Percentiles rank a stretch among this genome's conserved stretches.
These are phyloP conservation scores for Hippasteria phrygiana DNA, from an alignment of 53 echinoderm and acorn worm species.

Conservation along the genomic window DNA sequence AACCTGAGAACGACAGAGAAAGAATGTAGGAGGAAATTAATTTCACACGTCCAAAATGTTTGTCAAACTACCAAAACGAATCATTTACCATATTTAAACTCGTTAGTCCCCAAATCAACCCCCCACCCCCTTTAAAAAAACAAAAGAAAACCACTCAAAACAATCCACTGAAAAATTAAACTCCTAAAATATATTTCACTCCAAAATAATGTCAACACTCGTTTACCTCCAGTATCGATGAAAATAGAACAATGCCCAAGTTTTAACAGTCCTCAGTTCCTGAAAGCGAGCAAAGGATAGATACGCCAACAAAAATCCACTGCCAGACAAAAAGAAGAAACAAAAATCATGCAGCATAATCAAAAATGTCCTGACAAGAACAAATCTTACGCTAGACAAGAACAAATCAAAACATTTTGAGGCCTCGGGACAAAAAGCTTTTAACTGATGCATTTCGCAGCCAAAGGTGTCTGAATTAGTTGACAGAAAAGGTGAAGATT, in stretches of 20 bases:
- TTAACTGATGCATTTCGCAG: no score
- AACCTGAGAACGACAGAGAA: constrained; percentile 73
- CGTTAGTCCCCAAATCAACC: no score
- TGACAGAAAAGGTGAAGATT: no score
- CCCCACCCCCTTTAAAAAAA: no score
- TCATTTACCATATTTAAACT: no score
- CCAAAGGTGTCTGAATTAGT: no score
- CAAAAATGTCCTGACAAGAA: not conserved
- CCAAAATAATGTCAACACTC: not conserved
- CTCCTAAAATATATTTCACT: no score
- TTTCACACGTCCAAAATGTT: not conserved
- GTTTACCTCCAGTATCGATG: constrained; percentile 86
- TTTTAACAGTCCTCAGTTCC: constrained; percentile 68
- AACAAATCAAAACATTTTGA: no score
- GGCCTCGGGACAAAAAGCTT: no score
- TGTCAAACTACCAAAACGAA: not conserved
- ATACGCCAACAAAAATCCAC: constrained; percentile 85
- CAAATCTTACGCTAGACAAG: no score
- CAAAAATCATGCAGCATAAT: not conserved
- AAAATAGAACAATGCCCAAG: constrained; percentile 85
- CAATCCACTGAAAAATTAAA: no score
- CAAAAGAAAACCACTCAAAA: no score
- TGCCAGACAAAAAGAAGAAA: not conserved
- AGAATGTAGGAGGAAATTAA: not conserved
- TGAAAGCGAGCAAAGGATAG: constrained; percentile 75